Evolutionary conservation across 2,888 invertebrate genomes (phyloP).

Genomic region (Melanchra persicariae): DNA sequence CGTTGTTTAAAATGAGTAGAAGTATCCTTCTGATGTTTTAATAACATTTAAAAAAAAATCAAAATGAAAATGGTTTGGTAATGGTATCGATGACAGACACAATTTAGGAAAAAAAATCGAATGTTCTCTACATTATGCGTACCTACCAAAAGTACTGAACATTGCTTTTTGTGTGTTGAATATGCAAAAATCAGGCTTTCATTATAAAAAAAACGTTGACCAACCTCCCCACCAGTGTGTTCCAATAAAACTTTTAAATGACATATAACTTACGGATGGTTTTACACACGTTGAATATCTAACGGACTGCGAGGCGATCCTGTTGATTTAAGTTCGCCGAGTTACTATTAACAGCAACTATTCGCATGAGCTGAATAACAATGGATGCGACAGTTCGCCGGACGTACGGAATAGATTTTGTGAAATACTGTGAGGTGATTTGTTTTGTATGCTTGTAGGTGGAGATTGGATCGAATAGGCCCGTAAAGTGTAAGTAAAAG

Average conservation of each 20-base stretch:
- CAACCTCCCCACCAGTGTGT: conserved; percentile 4
- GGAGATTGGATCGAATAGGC: neutral
- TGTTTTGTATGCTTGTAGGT: conserved; percentile 13
- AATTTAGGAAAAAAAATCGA: too few species aligned
- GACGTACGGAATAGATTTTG: conserved; percentile 13
- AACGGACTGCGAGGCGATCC: conserved; percentile 35
- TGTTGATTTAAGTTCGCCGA: conserved; percentile 36
- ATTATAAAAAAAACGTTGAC: neutral
- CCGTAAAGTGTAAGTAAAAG: too few species aligned
- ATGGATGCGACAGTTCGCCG: neutral
- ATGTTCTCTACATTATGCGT: too few species aligned
- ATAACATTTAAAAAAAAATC: too few species aligned
- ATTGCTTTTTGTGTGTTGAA: too few species aligned
- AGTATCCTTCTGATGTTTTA: too few species aligned
- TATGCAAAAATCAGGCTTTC: too few species aligned
- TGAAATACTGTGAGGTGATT: conserved; percentile 15
- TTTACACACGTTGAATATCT: conserved; percentile 55
- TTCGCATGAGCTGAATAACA: conserved; percentile 21
- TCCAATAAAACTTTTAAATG: conserved; percentile 46
- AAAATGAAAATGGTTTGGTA: too few species aligned
- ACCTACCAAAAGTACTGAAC: too few species aligned
- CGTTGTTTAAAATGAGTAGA: too few species aligned
- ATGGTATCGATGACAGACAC: too few species aligned
- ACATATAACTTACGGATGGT: conserved; percentile 48
- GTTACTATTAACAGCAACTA: conserved; percentile 30